phyloP scores from a whole-genome alignment of 2,113 vertebrate genomes.

The Apodemus speciosus region DNA sequence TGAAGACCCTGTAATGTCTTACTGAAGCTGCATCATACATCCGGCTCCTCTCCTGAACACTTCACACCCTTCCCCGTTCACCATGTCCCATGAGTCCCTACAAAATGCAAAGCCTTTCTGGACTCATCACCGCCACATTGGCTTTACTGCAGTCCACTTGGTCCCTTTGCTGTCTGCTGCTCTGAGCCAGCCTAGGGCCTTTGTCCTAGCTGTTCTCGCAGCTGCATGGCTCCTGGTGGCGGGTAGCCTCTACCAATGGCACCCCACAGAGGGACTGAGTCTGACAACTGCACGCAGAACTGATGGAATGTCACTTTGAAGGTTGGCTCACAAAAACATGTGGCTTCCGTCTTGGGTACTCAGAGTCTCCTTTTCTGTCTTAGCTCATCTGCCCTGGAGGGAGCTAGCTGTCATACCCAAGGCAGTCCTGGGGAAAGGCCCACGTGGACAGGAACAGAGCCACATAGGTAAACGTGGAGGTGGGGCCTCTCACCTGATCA shows the following conservation, averaged over 20 bases:
- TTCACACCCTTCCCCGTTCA: neutral
- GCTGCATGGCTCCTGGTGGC: neutral
- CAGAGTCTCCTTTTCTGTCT: neutral
- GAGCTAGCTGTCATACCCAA: neutral
- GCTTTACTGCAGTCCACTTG: neutral
- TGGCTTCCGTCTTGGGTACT: neutral
- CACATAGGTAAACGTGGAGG: neutral
- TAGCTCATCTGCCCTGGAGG: neutral
- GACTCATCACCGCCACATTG: neutral
- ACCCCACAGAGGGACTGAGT: neutral
- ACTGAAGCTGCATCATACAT: neutral
- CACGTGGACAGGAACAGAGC: fast-evolving
- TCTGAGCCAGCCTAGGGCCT: neutral
- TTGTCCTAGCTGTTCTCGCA: neutral
- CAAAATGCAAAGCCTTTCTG: neutral
- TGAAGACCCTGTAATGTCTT: neutral
- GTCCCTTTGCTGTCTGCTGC: neutral
- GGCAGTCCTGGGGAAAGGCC: neutral
- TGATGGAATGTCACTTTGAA: neutral
- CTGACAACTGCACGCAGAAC: too few species aligned
- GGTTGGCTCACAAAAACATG: neutral
- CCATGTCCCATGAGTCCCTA: fast-evolving
- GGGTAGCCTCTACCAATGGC: neutral
- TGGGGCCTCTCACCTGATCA: neutral
- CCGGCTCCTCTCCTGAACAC: neutral